Percentiles rank a stretch among this genome's conserved stretches.
Evolutionary conservation across 2,113 vertebrate species (phyloP).

Genomic region (Pluvianellus socialis): DNA sequence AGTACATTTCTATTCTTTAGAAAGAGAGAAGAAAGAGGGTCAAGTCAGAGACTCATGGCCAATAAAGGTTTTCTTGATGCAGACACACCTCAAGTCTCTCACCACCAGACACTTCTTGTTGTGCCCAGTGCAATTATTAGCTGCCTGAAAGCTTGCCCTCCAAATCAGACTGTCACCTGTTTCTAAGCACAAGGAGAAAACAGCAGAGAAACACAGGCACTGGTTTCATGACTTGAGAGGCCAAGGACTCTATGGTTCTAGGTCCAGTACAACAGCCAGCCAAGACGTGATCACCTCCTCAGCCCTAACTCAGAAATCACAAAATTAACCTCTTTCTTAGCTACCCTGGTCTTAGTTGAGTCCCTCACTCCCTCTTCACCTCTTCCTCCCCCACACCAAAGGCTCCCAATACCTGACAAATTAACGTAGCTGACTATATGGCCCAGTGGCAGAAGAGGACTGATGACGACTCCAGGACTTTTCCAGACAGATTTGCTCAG

Average conservation of each 20-base stretch:
- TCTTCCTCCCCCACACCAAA: neutral
- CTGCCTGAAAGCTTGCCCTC: neutral
- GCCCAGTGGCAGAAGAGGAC: neutral
- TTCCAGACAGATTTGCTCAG: neutral
- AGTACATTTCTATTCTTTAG: neutral
- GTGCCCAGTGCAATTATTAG: neutral
- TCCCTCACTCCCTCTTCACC: neutral
- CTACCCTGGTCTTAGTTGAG: neutral
- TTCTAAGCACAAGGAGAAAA: neutral
- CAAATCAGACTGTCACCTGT: neutral
- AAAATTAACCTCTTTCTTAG: neutral
- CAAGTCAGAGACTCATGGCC: neutral
- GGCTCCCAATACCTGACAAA: neutral
- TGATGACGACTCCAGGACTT: neutral
- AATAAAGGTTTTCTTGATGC: neutral
- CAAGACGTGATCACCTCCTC: rapidly evolving
- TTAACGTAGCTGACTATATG: neutral
- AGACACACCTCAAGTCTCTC: neutral
- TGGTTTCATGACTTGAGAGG: neutral
- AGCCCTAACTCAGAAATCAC: neutral
- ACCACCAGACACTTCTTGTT: neutral
- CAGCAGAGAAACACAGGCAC: neutral
- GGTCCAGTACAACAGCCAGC: neutral
- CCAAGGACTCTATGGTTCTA: neutral
- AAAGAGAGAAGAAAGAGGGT: neutral